Evolutionary conservation across 2,113 vertebrate species (phyloP).

Genomic region (Tragelaphus imberbis): DNA sequence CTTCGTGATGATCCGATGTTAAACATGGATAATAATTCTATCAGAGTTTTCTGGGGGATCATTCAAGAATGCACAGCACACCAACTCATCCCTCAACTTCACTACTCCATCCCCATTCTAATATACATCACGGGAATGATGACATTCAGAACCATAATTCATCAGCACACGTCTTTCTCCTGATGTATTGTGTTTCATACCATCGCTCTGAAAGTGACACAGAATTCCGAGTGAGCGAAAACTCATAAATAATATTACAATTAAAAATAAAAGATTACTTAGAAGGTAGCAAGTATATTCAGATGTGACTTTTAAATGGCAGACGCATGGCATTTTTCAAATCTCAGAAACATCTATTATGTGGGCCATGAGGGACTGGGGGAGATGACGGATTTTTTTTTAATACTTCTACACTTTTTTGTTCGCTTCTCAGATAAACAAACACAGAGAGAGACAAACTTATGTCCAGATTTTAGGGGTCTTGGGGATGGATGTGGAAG

Average conservation of each 20-base stretch:
- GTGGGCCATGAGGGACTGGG: neutral
- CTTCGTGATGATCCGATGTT: neutral
- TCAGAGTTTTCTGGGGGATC: slow-evolving; percentile 29
- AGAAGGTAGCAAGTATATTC: neutral
- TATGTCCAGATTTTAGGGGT: neutral
- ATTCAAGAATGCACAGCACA: slow-evolving; percentile 27
- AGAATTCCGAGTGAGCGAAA: slow-evolving; percentile 29
- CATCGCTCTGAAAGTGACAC: neutral
- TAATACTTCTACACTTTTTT: neutral
- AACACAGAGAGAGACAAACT: neutral
- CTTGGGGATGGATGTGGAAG: neutral
- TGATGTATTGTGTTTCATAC: slow-evolving; percentile 15
- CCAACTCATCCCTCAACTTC: slow-evolving; percentile 53
- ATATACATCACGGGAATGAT: slow-evolving; percentile 35
- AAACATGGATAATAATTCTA: slow-evolving; percentile 33
- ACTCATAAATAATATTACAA: slow-evolving; percentile 59
- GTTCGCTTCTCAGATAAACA: neutral
- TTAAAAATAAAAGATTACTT: slow-evolving; percentile 64
- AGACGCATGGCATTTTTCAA: slow-evolving; percentile 26
- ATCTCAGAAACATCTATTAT: slow-evolving; percentile 8
- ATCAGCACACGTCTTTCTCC: slow-evolving; percentile 20
- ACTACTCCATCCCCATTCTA: neutral
- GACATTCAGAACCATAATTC: slow-evolving; percentile 8
- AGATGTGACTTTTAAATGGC: slow-evolving; percentile 42
- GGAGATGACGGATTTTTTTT: neutral